Evolutionary conservation across 2,888 invertebrate species (phyloP), one percentile per base, ranked within the genome.

Genomic region (Podabrus alpinus): DNA sequence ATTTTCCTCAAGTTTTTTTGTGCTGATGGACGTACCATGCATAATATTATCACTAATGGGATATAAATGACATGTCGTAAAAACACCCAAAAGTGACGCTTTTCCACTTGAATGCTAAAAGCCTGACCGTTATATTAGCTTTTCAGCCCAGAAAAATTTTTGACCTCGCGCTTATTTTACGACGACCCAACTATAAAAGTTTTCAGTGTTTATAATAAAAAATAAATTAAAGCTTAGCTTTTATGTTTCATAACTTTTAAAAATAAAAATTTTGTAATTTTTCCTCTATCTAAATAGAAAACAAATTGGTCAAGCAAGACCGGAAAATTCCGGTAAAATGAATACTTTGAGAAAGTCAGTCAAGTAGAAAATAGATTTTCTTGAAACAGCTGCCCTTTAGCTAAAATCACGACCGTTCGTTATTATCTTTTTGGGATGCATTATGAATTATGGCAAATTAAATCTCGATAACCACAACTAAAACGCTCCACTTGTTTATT

Each of bases 61-160:
- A 45, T 74, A 70, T 70, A 74, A 74, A 74, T 74, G 70, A 25
- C 29, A 74, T 71, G 74, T 67, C 74, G 70, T 74, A 74, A 74
- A 74, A 74, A 74, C 70, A 74, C 16, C 45, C 62, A 66, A 70
- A 66, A 73, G 66, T 66, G 21, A 17, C 59, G 66, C 25, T 72
- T 69, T 74, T 74, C 74, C 74, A 62, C 70, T 71, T 74, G 74
- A 74, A 74, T 74, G 74, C 67, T 70, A 70, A 67, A 74, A 74
- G 70, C 74, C 67, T 71, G 74, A 68, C 74, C 70, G 70, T 61
- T 29, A 72, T 72, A 72, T 68, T 68, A 64, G 17, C 61, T 66
- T n/a, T n/a, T 59, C 61, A 59, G 68, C 62, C 25, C 72, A 68
- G 72, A 60, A 72, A 25, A 68, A 66, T 67, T 59, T 64, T 61